Percentiles rank a stretch among this genome's conserved stretches.
Conservation (phyloP, 2,888 invertebrate species). For the Phymatocera aterrima region DNA sequence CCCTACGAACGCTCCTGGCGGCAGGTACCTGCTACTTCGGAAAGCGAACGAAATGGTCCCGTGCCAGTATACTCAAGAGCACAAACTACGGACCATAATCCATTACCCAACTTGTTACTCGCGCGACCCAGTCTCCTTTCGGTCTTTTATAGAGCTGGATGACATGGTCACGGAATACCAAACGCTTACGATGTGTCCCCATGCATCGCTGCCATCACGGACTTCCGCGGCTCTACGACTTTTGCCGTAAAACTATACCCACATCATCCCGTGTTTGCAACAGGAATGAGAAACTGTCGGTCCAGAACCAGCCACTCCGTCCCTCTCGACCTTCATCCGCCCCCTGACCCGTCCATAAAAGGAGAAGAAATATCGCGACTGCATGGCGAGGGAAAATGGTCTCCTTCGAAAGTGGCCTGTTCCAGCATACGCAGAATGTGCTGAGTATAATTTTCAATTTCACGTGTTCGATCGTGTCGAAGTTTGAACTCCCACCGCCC, state of each 20-base stretch:
- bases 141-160: too few species aligned
- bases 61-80: too few species aligned
- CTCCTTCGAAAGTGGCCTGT: not conserved
- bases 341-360: constrained; percentile 27
- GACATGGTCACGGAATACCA: too few species aligned
- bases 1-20: too few species aligned
- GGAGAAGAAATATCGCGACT: not conserved
- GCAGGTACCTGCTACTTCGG: not conserved
- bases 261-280: not conserved
- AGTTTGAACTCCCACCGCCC: not conserved
- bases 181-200: not conserved
- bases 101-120: not conserved
- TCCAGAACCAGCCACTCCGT: constrained; percentile 23
- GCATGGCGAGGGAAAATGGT: not conserved
- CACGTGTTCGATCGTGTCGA: not conserved
- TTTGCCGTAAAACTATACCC: constrained; percentile 6
- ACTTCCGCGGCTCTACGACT: not conserved
- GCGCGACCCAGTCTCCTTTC: too few species aligned
- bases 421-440: too few species aligned
- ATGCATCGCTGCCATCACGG: not conserved
- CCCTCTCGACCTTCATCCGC: constrained; percentile 26
- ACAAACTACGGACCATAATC: not conserved
- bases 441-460: too few species aligned
- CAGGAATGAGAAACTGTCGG: constrained; percentile 27
- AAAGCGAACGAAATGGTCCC: too few species aligned